A percentile compares a stretch with the other conserved stretches of the same genome.
phyloP scores from a whole-genome alignment of 2,113 vertebrate genomes.

The Odontesthes bonariensis region DNA sequence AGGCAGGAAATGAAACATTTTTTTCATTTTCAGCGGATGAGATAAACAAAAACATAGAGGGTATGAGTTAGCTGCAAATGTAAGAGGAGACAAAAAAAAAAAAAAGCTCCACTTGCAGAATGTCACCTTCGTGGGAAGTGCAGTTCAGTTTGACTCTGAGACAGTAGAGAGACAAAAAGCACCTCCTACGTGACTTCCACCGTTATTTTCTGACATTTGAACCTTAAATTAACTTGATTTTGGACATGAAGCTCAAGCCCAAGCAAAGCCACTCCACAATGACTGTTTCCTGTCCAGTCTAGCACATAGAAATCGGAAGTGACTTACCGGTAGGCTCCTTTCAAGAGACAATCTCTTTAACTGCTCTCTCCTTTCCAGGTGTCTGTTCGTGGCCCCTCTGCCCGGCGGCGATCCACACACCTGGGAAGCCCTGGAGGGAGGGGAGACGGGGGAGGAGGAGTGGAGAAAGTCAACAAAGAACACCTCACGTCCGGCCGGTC shows the following conservation, averaged over 20 bases:
- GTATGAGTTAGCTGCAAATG: neutral
- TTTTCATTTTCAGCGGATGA: conserved; percentile 18
- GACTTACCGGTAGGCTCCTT: conserved; percentile 88
- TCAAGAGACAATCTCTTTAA: conserved; percentile 88
- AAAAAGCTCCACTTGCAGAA: neutral
- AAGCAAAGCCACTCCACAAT: neutral
- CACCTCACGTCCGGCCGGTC: conserved; percentile 31
- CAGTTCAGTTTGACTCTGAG: conserved; percentile 12
- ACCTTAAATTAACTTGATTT: neutral
- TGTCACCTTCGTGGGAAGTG: conserved; percentile 20
- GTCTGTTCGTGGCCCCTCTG: conserved; percentile 80
- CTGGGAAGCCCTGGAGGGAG: conserved; percentile 63
- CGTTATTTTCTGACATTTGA: neutral
- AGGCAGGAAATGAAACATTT: conserved; percentile 44
- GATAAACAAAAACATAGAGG: conserved; percentile 22
- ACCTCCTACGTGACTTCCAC: too few relatives aligned
- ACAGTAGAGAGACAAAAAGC: too few relatives aligned
- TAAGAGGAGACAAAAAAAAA: too few relatives aligned
- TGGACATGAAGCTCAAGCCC: too few relatives aligned
- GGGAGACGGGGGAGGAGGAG: conserved; percentile 38
- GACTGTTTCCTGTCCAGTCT: neutral
- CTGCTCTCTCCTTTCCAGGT: conserved; percentile 84
- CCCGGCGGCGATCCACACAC: conserved; percentile 68
- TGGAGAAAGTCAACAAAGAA: conserved; percentile 56
- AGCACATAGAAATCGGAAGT: neutral